These are phyloP conservation scores for Drosophila basisetae DNA, from an alignment of 2,888 invertebrate species.

Conservation along the genomic window DNA sequence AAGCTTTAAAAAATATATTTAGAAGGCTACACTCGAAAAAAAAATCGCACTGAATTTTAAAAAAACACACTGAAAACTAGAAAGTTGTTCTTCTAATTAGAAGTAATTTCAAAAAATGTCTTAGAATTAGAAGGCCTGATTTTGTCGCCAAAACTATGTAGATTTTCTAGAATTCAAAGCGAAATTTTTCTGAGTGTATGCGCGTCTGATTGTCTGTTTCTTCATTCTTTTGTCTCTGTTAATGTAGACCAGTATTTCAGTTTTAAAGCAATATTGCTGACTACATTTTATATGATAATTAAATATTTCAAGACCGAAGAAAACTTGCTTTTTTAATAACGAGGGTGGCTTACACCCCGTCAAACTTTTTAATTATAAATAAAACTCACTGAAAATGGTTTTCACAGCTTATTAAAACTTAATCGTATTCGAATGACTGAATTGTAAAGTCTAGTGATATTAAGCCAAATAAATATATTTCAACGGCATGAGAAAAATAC, in stretches of 20 bases:
- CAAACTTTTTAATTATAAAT: not conserved
- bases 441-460: not conserved
- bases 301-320: not conserved
- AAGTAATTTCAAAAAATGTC: not conserved
- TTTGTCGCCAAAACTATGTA: not conserved
- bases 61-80: not conserved
- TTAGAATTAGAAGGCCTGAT: not conserved
- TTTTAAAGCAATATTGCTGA: not conserved
- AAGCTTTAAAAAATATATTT: not conserved
- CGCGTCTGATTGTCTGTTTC: not conserved
- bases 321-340: not conserved
- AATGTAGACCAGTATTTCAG: not conserved
- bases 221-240: not conserved
- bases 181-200: not conserved
- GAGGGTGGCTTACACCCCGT: not conserved
- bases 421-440: not conserved
- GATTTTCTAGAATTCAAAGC: not conserved
- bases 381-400: not conserved
- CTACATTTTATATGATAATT: not conserved
- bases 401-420: not conserved
- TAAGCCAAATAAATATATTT: not conserved
- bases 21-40: not conserved
- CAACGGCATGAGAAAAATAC: not conserved
- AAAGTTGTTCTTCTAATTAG: not conserved
- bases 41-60: not conserved